A percentile compares a stretch with the other conserved stretches of the same genome.
Conservation (phyloP, 2,797 vertebrate species). For the Melanotaenia parkinsoni region DNA sequence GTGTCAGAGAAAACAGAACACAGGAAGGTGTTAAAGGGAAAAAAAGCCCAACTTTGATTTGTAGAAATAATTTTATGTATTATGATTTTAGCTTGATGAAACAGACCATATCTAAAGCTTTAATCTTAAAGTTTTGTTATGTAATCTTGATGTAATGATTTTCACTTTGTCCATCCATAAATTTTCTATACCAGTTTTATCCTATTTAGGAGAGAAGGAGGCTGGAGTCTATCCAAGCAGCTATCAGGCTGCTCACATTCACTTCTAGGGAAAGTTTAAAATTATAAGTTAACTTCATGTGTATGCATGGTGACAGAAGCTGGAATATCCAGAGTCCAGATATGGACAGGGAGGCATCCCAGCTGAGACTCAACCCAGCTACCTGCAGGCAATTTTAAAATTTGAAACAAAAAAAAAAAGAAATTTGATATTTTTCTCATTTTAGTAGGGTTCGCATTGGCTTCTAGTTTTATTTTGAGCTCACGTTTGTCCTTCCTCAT, state of each 20-base stretch:
- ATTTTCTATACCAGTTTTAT: too few species aligned
- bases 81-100: not conserved
- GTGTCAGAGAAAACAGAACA: constrained; percentile 25
- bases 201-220: too few species aligned
- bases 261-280: too few species aligned
- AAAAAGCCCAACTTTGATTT: rapidly evolving
- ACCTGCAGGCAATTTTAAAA: too few species aligned
- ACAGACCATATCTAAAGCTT: not conserved
- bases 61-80: not conserved
- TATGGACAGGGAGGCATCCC: too few species aligned
- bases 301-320: too few species aligned
- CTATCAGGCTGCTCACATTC: too few species aligned
- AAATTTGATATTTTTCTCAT: not conserved
- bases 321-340: too few species aligned
- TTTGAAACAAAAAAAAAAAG: too few species aligned
- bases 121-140: not conserved
- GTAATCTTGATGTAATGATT: not conserved
- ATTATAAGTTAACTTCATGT: too few species aligned
- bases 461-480: not conserved
- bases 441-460: not conserved
- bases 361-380: too few species aligned
- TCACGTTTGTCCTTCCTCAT: not conserved
- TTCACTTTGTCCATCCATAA: not conserved
- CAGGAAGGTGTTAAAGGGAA: not conserved
- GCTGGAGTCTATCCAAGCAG: too few species aligned